Evolutionary conservation across 2,888 invertebrate genomes (phyloP).

Genomic region (Pachymerium ferrugineum): DNA sequence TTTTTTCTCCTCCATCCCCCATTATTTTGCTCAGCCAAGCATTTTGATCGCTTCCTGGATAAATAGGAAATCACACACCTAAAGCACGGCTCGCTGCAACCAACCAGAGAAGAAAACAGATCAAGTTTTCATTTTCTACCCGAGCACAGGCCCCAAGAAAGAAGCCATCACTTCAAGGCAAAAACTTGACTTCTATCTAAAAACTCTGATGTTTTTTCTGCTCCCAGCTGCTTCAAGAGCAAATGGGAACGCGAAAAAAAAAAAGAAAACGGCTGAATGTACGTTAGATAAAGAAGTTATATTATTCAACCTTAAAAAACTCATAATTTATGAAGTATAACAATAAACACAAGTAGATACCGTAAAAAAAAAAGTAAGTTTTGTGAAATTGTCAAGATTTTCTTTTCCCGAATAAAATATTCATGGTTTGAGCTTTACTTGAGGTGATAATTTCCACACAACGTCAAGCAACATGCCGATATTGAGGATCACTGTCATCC

Average conservation of each 20-base stretch:
- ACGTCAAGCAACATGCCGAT: constrained; percentile 4
- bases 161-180: constrained; percentile 20
- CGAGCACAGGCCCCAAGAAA: constrained; percentile 17
- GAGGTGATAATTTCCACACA: not conserved
- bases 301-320: too few species aligned
- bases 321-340: too few species aligned
- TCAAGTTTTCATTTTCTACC: constrained; percentile 23
- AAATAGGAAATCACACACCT: constrained; percentile 27
- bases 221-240: not conserved
- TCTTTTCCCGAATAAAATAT: too few species aligned
- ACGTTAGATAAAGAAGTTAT: too few species aligned
- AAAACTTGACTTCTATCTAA: not conserved
- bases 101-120: constrained; percentile 20
- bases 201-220: not conserved
- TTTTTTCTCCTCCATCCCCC: not conserved
- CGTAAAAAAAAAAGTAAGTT: too few species aligned
- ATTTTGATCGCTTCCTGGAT: constrained; percentile 25
- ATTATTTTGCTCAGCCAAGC: constrained; percentile 25
- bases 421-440: too few species aligned
- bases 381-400: too few species aligned
- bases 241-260: too few species aligned
- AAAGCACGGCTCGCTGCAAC: constrained; percentile 20
- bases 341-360: too few species aligned
- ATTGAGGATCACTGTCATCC: constrained; percentile 8
- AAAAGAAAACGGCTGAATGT: not conserved